phyloP scores from a whole-genome alignment of 1,140 invertebrate genomes.

The Mya arenaria region DNA sequence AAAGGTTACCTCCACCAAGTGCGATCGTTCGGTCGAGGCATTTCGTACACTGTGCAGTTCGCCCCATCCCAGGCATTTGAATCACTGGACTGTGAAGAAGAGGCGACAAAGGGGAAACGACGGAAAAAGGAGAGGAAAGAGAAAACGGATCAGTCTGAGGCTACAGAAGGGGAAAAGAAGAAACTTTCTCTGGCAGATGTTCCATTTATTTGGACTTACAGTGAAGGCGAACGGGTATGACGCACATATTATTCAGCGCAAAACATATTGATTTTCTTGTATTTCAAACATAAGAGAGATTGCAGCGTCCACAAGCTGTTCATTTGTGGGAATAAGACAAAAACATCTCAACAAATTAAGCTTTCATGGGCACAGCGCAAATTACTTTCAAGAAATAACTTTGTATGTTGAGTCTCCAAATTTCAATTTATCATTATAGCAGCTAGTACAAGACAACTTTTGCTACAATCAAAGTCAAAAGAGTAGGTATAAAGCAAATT shows the following conservation, averaged over 20 bases:
- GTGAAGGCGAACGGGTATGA: slow-evolving; percentile 63
- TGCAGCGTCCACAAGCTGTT: too few relatives aligned
- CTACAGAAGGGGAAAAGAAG: background rate
- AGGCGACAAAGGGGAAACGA: slow-evolving; percentile 45
- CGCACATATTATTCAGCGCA: background rate
- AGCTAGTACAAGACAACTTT: too few relatives aligned
- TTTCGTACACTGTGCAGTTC: slow-evolving; percentile 77
- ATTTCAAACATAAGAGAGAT: too few relatives aligned
- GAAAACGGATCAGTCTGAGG: background rate
- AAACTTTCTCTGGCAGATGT: slow-evolving; percentile 63
- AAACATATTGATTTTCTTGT: too few relatives aligned
- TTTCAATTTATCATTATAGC: too few relatives aligned
- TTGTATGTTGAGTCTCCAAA: too few relatives aligned
- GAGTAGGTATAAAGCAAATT: too few relatives aligned
- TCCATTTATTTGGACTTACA: slow-evolving; percentile 65
- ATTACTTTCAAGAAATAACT: too few relatives aligned
- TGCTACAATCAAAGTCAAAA: too few relatives aligned
- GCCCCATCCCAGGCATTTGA: slow-evolving; percentile 66
- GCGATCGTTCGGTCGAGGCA: slow-evolving; percentile 77
- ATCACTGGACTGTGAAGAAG: slow-evolving; percentile 68
- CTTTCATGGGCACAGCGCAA: too few relatives aligned
- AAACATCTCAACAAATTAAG: too few relatives aligned
- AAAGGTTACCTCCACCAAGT: slow-evolving; percentile 79
- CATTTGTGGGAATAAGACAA: too few relatives aligned
- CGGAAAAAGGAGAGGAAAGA: slow-evolving; percentile 41